phyloP scores from a whole-genome alignment of 1,140 invertebrate genomes.

The Drosophila biarmipes region DNA sequence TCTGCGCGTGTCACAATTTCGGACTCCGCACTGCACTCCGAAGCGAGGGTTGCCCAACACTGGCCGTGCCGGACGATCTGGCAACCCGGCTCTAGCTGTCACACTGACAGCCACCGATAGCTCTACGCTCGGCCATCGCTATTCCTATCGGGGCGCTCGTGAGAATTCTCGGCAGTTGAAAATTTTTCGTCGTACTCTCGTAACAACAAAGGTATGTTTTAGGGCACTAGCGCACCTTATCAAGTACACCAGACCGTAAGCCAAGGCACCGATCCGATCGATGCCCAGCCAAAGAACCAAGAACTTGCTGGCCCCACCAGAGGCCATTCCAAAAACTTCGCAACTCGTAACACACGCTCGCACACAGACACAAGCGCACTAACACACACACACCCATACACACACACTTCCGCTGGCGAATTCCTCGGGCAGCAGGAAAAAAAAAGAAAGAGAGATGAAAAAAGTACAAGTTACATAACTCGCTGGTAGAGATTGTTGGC shows the following conservation, averaged over 20 bases:
- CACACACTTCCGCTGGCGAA: conserved; percentile 55
- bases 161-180: conserved; percentile 65
- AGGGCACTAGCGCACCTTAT: conserved; percentile 13
- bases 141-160: conserved; percentile 55
- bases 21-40: neutral
- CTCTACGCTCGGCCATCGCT: conserved; percentile 21
- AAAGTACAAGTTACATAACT: conserved; percentile 73
- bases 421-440: conserved; percentile 57
- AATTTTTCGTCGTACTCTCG: conserved; percentile 75
- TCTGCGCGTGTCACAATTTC: conserved; percentile 28
- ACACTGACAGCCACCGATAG: conserved; percentile 52
- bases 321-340: conserved; percentile 11
- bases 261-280: conserved; percentile 46
- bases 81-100: conserved; percentile 53
- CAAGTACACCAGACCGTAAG: conserved; percentile 61
- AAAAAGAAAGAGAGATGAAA: conserved; percentile 21
- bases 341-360: conserved; percentile 58
- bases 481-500: conserved; percentile 17
- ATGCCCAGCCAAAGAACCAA: conserved; percentile 14
- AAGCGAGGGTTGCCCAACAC: conserved; percentile 1
- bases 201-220: conserved; percentile 80
- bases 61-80: conserved; percentile 15
- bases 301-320: neutral
- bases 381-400: conserved; percentile 29
- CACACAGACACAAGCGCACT: conserved; percentile 33